These are phyloP conservation scores for Drosophila mimetica DNA, from an alignment of 2,888 invertebrate genomes.

Conservation along the genomic window DNA sequence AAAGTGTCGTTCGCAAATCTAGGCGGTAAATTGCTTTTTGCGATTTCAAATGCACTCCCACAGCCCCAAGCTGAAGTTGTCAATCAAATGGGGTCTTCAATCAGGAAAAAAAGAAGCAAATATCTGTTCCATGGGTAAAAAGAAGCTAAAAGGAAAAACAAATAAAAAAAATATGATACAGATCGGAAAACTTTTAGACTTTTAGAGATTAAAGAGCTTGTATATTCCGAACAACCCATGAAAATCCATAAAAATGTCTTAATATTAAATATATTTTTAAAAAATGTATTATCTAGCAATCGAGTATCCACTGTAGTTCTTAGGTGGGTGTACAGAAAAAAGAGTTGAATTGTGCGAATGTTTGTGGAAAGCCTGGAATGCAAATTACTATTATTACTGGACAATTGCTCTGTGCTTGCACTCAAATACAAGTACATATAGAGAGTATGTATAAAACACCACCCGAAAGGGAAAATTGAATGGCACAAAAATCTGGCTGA, in stretches of 20 bases:
- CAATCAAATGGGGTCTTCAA: conserved; percentile 1
- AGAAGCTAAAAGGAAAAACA: no score
- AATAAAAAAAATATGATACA: no score
- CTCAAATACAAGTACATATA: conserved; percentile 2
- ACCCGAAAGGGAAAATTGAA: conserved; percentile 13
- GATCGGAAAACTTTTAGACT: no score
- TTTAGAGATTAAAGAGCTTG: no score
- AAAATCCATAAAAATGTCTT: neutral
- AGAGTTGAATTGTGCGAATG: conserved; percentile 5
- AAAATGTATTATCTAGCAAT: neutral
- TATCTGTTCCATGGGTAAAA: no score
- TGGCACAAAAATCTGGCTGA: conserved; percentile 17
- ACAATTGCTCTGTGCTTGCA: conserved; percentile 28
- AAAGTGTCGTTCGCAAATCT: conserved; percentile 48
- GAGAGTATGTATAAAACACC: conserved; percentile 13
- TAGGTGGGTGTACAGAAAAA: neutral
- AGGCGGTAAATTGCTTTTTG: conserved; percentile 32
- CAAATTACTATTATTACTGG: conserved; percentile 43
- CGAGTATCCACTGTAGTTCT: conserved; percentile 1
- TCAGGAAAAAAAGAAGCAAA: neutral
- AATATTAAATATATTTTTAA: no score
- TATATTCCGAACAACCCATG: no score
- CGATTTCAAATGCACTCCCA: conserved; percentile 33
- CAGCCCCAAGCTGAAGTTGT: neutral
- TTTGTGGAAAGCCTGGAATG: conserved; percentile 34